Conservation (phyloP, 2,888 invertebrate genomes). For the Zygogramma bicolorata region DNA sequence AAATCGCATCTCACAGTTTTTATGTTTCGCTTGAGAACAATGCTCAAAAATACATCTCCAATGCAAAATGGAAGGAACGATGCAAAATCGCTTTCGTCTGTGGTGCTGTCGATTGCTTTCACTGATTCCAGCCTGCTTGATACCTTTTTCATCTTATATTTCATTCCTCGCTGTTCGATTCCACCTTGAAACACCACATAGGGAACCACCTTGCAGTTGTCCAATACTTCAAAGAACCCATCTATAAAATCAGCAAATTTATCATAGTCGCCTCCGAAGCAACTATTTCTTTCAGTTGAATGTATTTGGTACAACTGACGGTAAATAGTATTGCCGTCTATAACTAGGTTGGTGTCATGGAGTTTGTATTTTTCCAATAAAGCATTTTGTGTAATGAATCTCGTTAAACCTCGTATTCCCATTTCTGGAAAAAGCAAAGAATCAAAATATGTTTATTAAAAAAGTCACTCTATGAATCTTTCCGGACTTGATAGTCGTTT, state of each 20-base stretch:
- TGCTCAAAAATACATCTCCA: conserved; percentile 66
- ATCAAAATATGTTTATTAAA: too few species aligned
- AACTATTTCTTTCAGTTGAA: conserved; percentile 69
- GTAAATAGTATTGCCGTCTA: conserved; percentile 85
- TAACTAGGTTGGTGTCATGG: conserved; percentile 78
- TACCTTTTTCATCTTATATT: too few species aligned
- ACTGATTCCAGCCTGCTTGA: background rate
- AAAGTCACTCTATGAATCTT: too few species aligned
- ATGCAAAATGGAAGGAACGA: background rate
- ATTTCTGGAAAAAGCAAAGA: too few species aligned
- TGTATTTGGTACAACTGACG: conserved; percentile 77
- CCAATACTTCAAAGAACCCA: conserved; percentile 77
- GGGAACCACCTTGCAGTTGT: conserved; percentile 78
- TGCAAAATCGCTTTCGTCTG: background rate
- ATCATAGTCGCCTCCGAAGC: conserved; percentile 90
- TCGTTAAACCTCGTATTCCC: conserved; percentile 85
- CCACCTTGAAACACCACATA: conserved; percentile 83
- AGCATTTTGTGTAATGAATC: conserved; percentile 78
- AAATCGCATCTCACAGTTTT: conserved; percentile 81
- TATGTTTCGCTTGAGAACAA: conserved; percentile 75
- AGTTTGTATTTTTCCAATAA: conserved; percentile 76
- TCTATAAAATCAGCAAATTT: conserved; percentile 75
- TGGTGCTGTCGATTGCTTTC: background rate
- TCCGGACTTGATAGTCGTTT: too few species aligned
- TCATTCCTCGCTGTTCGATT: conserved; percentile 62